Conservation (phyloP, 2,797 vertebrate species). For the Malurus leucopterus region DNA sequence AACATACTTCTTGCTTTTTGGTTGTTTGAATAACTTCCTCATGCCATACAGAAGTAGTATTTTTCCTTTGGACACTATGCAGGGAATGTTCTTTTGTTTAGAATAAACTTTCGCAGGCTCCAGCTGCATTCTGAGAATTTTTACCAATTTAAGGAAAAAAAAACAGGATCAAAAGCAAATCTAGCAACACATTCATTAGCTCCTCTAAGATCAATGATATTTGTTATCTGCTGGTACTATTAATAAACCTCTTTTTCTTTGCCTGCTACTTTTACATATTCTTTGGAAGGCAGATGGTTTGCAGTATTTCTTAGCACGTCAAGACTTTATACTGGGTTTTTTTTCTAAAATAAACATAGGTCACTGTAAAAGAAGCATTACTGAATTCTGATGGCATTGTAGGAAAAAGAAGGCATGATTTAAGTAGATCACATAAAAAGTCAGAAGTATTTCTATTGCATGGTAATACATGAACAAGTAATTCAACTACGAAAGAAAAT, state of each 20-base stretch:
- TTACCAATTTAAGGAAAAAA: not conserved
- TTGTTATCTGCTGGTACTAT: not conserved
- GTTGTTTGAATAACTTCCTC: not conserved
- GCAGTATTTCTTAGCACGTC: not conserved
- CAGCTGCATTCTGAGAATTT: not conserved
- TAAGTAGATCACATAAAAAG: not conserved
- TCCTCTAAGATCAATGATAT: not conserved
- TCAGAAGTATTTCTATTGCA: not conserved
- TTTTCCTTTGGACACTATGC: not conserved
- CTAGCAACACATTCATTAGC: not conserved
- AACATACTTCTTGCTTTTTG: not conserved
- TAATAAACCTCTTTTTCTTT: not conserved
- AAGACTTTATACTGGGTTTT: not conserved
- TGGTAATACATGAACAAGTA: not conserved
- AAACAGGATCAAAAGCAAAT: not conserved
- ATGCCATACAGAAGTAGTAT: not conserved
- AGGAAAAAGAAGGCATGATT: not conserved
- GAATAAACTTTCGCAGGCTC: not conserved
- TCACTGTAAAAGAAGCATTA: not conserved
- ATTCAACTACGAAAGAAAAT: not conserved
- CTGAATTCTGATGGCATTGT: not conserved
- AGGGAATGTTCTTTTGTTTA: not conserved
- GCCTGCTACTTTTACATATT: not conserved
- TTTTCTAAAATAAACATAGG: not conserved
- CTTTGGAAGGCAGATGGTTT: constrained; percentile 3